Evolutionary conservation across 1,140 invertebrate genomes (phyloP), one percentile per base, ranked within the genome.

Genomic region (Sycobia sp.): DNA sequence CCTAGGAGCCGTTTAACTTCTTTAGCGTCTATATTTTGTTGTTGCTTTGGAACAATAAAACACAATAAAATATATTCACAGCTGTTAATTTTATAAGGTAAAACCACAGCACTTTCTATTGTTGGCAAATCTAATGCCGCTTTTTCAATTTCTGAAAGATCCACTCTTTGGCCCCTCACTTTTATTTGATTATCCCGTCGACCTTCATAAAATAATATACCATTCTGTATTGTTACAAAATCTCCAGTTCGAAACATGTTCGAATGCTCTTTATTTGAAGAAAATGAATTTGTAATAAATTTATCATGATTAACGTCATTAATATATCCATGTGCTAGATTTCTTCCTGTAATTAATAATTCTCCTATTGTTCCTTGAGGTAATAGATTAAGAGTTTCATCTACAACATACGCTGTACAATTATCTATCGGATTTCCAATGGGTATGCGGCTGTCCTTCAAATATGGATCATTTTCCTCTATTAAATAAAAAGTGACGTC

Each of bases 151-250:
- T 95, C 93, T 0, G 86, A 82, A n/a, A 95, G 77, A 70, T 95
- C 92, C 0, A 95, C 90, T 20, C 92, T 80, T 70, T 95, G 90
- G 13, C 93, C 93, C 56, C 93, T 79, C 11, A 95, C 89, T 80
- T 95, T 95, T 0, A 95, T 85, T 77, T 95, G 93, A 0, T 91
- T 91, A 78, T 95, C 93, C 0, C 88, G 89, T 38, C 93, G 84
- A 0, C 93, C 93, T 70, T 94, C 90, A 70, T 90, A 95, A 41
- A 91, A 70, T 27, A 92, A 72, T 16, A 83, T 79, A 1, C 86
- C 89, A 54, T 91, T 90, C n/a, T 88, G 81, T 8, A 94, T 82
- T 14, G 85, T 84, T 0, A 90, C 93, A 70, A 88, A 95, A 74
- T 95, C 93, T 0, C 93, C 93, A 2, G 93, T 95, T 34, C 87